These are phyloP conservation scores for Eupithecia tripunctaria DNA, from an alignment of 2,888 invertebrate genomes.

Conservation along the genomic window DNA sequence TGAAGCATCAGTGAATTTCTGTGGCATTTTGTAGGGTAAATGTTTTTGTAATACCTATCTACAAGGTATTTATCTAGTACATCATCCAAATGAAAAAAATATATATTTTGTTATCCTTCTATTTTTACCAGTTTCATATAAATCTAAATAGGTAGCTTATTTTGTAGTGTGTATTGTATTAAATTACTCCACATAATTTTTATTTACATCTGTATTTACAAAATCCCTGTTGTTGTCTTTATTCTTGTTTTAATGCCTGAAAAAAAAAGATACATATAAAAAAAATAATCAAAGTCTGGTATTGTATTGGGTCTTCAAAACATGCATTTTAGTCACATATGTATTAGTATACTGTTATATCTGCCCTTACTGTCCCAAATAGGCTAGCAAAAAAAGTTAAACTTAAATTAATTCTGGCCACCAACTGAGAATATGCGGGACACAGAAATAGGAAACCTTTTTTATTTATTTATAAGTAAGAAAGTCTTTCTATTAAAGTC, in stretches of 20 bases:
- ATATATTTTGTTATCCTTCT: background rate
- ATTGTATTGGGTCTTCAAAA: background rate
- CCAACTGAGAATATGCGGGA: background rate
- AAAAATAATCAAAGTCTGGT: background rate
- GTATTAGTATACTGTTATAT: no score
- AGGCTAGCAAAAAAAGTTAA: background rate
- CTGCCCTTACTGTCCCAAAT: no score
- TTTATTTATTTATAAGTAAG: background rate
- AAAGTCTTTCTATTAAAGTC: no score
- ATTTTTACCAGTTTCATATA: constrained; percentile 15
- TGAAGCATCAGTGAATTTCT: no score
- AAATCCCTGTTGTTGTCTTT: background rate
- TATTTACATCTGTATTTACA: constrained; percentile 37
- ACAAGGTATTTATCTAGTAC: no score
- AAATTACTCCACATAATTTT: constrained; percentile 30
- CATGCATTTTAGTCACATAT: background rate
- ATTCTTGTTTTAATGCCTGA: constrained; percentile 21
- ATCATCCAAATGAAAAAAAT: constrained; percentile 7
- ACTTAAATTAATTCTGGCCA: background rate
- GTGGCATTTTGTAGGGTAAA: background rate
- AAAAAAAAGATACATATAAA: constrained; percentile 14
- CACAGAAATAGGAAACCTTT: background rate
- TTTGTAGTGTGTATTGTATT: constrained; percentile 17
- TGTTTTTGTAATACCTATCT: background rate
- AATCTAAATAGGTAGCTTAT: constrained; percentile 23